Evolutionary conservation across 2,888 invertebrate species (phyloP), one percentile per base, ranked within the genome.

Genomic region (Resseliella maxima): DNA sequence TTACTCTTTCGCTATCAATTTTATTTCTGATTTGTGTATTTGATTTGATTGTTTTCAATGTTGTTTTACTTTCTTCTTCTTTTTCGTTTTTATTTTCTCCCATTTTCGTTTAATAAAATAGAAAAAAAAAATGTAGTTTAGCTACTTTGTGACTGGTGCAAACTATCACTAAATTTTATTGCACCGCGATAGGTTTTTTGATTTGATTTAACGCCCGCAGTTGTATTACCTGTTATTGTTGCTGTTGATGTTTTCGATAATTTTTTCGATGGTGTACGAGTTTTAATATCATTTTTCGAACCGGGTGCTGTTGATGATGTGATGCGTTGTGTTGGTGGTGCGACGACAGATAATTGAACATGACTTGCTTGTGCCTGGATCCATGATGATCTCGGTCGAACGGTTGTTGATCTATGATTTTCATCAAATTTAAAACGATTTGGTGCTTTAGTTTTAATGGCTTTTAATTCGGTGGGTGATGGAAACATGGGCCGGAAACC

Each of bases 101-200:
- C 15, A 38, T 38, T 38, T 12, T 38, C 0, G 38, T n/a, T 83
- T 38, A n/a, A n/a, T n/a, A n/a, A n/a, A n/a, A n/a, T n/a, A n/a
- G n/a, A n/a, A n/a, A n/a, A n/a, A n/a, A n/a, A n/a, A n/a, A n/a
- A n/a, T n/a, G n/a, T n/a, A n/a, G n/a, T n/a, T n/a, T 38, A 36
- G 6, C 31, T 31, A 27, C 35, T 36, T 83, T 83, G 83, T 83
- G 83, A 83, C 38, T 83, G 38, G 83, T 83, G 18, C 83, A 83
- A 38, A 38, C 83, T 83, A 83, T 83, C 83, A 83, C 83, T n/a
- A 24, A 83, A 83, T 83, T 83, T 83, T 83, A 83, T 83, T 38
- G 38, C 38, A n/a, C 83, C 83, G 12, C 83, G 83, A 12, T 21
- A 83, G 8, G 6, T 36, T 0, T 83, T 83, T 83, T 38, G 31